Conservation (phyloP, 2,113 vertebrate species). For the Microcebus tavaratra region DNA sequence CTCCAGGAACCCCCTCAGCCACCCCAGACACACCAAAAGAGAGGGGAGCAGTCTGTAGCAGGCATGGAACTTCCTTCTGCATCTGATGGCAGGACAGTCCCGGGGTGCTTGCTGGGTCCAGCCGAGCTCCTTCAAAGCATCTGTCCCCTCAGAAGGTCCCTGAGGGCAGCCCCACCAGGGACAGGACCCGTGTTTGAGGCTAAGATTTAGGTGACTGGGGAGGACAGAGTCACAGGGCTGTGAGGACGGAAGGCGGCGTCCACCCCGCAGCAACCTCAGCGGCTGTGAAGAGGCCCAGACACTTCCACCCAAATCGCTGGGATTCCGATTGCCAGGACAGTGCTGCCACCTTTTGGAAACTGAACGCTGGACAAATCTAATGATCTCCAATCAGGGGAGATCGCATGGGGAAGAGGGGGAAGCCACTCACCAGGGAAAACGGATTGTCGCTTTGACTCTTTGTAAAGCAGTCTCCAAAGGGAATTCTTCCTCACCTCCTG, state of each 20-base stretch:
- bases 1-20: too few relatives aligned
- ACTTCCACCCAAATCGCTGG: accelerated
- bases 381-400: neutral
- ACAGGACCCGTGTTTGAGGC: neutral
- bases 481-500: neutral
- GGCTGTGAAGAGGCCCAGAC: neutral
- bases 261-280: neutral
- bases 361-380: neutral
- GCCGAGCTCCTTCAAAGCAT: neutral
- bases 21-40: neutral
- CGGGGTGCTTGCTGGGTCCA: neutral
- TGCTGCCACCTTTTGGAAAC: slow-evolving; percentile 60
- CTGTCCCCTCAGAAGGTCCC: too few relatives aligned
- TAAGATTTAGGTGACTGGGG: too few relatives aligned
- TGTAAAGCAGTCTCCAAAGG: neutral
- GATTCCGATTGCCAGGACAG: neutral
- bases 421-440: neutral
- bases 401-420: neutral
- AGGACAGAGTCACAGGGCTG: neutral
- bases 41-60: accelerated
- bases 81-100: neutral
- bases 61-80: neutral
- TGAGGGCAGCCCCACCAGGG: too few relatives aligned
- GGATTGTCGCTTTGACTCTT: neutral
- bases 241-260: accelerated